A percentile compares a stretch with the other conserved stretches of the same genome.
phyloP scores from a whole-genome alignment of 2,797 vertebrate genomes.

The Hypotaenidia philippensis region DNA sequence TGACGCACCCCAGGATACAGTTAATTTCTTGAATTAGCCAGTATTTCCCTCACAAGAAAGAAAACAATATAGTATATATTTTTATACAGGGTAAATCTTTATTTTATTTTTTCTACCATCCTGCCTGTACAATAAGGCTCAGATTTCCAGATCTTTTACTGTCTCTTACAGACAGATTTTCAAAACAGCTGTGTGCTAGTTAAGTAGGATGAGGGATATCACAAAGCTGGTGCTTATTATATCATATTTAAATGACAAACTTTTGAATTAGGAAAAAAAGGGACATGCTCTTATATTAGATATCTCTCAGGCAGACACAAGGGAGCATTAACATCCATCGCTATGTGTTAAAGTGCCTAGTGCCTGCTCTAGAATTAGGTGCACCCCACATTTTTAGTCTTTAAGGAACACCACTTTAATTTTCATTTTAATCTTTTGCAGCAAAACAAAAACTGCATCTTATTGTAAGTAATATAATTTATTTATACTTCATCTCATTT shows the following conservation, averaged over 20 bases:
- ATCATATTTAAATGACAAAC: neutral
- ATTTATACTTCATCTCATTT: constrained; percentile 77
- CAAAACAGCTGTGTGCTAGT: neutral
- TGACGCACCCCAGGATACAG: too few species aligned
- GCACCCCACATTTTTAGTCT: neutral
- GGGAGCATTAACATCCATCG: neutral
- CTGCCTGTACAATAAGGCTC: neutral
- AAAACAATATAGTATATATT: neutral
- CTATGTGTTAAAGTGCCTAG: neutral
- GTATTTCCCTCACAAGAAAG: neutral
- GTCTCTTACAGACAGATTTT: neutral
- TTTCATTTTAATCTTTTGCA: constrained; percentile 56
- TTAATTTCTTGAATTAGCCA: neutral
- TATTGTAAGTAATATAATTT: constrained; percentile 77
- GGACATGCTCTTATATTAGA: neutral
- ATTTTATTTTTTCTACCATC: neutral
- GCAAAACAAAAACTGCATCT: constrained; percentile 76
- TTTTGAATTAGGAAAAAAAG: neutral
- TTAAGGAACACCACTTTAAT: constrained; percentile 32
- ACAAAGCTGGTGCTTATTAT: neutral
- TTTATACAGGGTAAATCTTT: neutral
- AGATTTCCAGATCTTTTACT: neutral
- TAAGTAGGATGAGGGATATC: neutral
- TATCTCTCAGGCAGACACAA: neutral
- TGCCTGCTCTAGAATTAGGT: neutral